These are phyloP conservation scores for Apamea anceps DNA, from an alignment of 2,888 invertebrate species.

Conservation along the genomic window DNA sequence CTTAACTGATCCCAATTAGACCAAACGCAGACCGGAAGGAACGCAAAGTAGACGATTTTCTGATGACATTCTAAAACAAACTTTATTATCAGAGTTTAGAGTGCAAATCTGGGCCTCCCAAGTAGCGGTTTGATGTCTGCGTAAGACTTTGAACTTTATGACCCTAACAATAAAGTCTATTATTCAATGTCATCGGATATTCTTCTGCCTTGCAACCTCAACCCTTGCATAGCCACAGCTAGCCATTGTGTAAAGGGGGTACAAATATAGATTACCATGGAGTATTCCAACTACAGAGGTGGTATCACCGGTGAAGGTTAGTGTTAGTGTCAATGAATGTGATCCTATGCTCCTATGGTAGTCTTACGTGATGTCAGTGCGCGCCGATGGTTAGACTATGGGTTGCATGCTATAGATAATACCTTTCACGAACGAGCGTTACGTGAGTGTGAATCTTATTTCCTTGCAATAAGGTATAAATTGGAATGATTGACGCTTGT, in stretches of 20 bases:
- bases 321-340: conserved; percentile 71
- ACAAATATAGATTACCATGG: conserved; percentile 40
- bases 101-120: background rate
- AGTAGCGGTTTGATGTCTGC: background rate
- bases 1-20: background rate
- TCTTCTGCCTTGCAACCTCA: background rate
- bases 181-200: background rate
- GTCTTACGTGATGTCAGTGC: conserved; percentile 60
- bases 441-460: background rate
- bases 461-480: background rate
- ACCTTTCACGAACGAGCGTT: background rate
- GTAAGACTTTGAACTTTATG: background rate
- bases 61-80: background rate
- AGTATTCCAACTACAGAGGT: conserved; percentile 45
- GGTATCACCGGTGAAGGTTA: conserved; percentile 55
- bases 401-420: conserved; percentile 50
- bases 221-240: background rate
- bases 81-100: background rate
- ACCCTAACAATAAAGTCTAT: background rate
- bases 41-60: background rate
- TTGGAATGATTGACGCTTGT: background rate
- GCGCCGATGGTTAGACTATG: conserved; percentile 54
- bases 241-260: conserved; percentile 14
- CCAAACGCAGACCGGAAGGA: background rate
- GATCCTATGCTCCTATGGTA: conserved; percentile 52